Evolutionary conservation across 2,113 vertebrate genomes (phyloP), one percentile per base, ranked within the genome.

Genomic region (Merops nubicus): DNA sequence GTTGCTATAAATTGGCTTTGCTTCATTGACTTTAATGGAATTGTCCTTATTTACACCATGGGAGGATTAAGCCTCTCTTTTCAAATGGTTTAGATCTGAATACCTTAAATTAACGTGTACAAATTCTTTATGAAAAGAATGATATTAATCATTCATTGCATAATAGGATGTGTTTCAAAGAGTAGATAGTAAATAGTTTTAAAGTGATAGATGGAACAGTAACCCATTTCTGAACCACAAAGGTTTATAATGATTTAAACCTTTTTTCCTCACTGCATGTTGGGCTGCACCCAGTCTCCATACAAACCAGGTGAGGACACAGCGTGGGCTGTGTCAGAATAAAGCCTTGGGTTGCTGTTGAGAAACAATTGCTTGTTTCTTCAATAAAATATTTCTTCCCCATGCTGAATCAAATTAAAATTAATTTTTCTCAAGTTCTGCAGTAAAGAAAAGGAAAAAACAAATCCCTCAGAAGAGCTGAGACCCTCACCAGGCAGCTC

Each of bases 271-370:
- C 3, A 42, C 7, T 68, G 8, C 2, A 11, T n/a, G 53, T 56
- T 36, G 69, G 15, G 15, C 47, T 45, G 16, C 21, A 4, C 47
- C 40, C 6, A 0, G 74, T 88, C 54, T 65, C 56, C 8, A 0
- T 6, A 7, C 31, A 54, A 42, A 31, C 14, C 17, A 31, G 48
- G 11, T 7, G 48, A 69, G 31, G 2, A 1, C 5, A 1, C 25
- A 47, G 68, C 0, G 0, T 14, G 63, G 31, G 9, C 20, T 2
- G 0, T 1, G 42, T 60, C 26, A n/a, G 57, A 47, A 0, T 2
- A 1, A 18, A 47, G 33, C 17, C 17, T n/a, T 34, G 60, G 17
- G 21, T 85, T n/a, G 6, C n/a, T 8, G 19, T 16, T 14, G 40
- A 34, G 50, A 68, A 68, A 34, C 9, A 54, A 12, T 64, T 59